Evolutionary conservation across 2,113 vertebrate species (phyloP).

Genomic region (Panthera uncia): DNA sequence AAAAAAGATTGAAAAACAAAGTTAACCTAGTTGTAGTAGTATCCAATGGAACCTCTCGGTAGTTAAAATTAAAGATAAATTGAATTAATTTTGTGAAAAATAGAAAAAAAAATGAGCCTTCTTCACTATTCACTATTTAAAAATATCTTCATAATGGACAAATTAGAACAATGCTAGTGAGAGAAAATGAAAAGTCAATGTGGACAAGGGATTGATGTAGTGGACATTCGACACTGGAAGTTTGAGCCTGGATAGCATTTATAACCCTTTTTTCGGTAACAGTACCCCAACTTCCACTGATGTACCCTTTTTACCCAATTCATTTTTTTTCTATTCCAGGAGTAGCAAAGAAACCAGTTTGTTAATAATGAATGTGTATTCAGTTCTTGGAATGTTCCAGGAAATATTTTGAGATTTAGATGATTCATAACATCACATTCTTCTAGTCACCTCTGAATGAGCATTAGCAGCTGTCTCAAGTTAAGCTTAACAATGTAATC

Average conservation of each 20-base stretch:
- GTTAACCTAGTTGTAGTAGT: background rate
- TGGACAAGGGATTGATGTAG: background rate
- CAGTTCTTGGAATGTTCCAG: background rate
- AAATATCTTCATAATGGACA: background rate
- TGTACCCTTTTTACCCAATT: background rate
- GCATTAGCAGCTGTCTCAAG: background rate
- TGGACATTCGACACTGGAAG: no score
- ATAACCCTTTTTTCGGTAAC: background rate
- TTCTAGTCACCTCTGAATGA: background rate
- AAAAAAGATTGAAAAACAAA: background rate
- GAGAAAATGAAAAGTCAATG: background rate
- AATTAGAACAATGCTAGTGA: background rate
- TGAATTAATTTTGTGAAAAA: constrained; percentile 6
- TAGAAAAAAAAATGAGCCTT: background rate
- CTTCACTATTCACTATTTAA: background rate
- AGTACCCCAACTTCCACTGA: no score
- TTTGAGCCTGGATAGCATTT: background rate
- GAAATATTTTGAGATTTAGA: background rate
- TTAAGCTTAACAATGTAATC: background rate
- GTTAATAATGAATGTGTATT: background rate
- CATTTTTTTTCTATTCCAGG: background rate
- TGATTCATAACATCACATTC: background rate
- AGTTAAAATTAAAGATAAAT: background rate
- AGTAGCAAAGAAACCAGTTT: background rate
- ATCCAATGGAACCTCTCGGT: background rate